A percentile compares a stretch with the other conserved stretches of the same genome.
phyloP scores from a whole-genome alignment of 2,888 invertebrate species.

The Leucophenga montana region DNA sequence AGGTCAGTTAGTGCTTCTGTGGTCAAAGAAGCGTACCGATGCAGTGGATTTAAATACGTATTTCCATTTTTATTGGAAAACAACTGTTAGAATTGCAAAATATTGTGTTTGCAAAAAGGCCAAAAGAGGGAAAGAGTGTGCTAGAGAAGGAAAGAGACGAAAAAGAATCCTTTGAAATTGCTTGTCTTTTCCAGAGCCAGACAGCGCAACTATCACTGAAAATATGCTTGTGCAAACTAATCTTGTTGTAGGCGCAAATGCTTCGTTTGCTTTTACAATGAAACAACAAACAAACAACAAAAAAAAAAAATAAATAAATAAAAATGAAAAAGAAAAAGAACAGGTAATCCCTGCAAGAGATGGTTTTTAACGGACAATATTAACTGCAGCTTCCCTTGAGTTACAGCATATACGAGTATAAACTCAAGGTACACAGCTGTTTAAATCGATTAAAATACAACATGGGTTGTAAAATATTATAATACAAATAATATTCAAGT shows the following conservation, averaged over 20 bases:
- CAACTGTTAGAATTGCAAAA: conserved; percentile 2
- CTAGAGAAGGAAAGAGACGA: too few relatives aligned
- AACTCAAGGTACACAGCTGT: neutral
- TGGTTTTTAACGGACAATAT: neutral
- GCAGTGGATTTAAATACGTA: conserved; percentile 3
- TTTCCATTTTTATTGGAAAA: conserved; percentile 18
- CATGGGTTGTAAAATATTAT: too few relatives aligned
- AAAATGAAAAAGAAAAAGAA: too few relatives aligned
- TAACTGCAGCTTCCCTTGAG: neutral
- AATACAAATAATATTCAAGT: neutral
- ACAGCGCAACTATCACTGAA: too few relatives aligned
- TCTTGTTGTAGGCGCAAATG: too few relatives aligned
- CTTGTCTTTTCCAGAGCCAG: too few relatives aligned
- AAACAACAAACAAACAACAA: too few relatives aligned
- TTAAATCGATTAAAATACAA: neutral
- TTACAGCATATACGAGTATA: neutral
- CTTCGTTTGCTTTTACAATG: too few relatives aligned
- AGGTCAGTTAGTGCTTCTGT: neutral
- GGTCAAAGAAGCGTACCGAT: neutral
- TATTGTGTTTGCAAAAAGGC: neutral
- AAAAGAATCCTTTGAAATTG: too few relatives aligned
- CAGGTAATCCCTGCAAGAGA: too few relatives aligned
- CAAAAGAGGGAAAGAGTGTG: neutral
- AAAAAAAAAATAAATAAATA: too few relatives aligned
- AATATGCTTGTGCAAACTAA: too few relatives aligned